Evolutionary conservation across 2,797 vertebrate genomes (phyloP).

Genomic region (Tolypeutes matacus): DNA sequence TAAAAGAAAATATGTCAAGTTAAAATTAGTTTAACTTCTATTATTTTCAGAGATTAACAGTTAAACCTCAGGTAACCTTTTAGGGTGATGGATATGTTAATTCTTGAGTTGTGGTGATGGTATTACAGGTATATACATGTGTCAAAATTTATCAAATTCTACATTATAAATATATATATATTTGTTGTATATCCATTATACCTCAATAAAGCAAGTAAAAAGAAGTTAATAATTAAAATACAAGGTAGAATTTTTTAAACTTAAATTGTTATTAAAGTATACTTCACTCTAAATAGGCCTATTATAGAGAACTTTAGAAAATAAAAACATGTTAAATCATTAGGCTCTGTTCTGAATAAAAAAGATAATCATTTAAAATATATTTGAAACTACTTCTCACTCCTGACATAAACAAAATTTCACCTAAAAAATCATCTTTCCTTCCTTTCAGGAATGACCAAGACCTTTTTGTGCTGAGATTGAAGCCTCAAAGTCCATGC

Average conservation of each 20-base stretch:
- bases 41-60: conserved; percentile 35
- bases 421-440: background rate
- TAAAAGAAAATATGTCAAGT: conserved; percentile 24
- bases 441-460: background rate
- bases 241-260: background rate
- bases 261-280: conserved; percentile 3
- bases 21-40: conserved; percentile 5
- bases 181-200: background rate
- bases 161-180: background rate
- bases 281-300: background rate
- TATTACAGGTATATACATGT: background rate
- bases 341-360: background rate
- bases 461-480: background rate
- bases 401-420: background rate
- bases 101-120: background rate
- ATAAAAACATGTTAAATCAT: conserved; percentile 35
- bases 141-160: background rate
- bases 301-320: conserved; percentile 39
- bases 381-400: background rate
- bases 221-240: background rate
- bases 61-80: background rate
- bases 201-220: conserved; percentile 15
- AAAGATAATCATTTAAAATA: background rate
- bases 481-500: background rate
- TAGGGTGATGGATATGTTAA: background rate